Base-by-base conservation (phyloP, 2,797 vertebrate genomes). In the Pangasius krempfi region DNA sequence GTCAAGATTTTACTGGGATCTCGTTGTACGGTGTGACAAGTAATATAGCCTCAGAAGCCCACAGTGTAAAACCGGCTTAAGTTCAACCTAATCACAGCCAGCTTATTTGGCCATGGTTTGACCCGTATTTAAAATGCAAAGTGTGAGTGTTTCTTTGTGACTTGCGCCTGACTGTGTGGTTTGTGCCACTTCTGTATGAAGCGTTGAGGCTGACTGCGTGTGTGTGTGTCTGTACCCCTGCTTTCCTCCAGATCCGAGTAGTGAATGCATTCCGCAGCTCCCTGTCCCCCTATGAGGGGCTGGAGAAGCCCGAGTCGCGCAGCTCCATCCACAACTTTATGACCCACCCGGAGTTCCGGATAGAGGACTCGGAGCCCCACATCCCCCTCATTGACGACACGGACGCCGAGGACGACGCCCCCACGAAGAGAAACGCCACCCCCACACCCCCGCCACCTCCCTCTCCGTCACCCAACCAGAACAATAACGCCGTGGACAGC, bases 261-360 rank as follows among this genome's bases (percentile, higher is more conserved):
- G 99, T 99, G 98, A 99, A 99, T 96, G 99, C 99, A 96, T 99
- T 99, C 99, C 99, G 98, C 97, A 99, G 98, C 97, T 98, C 98
- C 96, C 96, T 99, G 94, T 99, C 98, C 95, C 97, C 99, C 94
- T 99, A 99, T 90, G 98, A 99, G 97, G 98, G 99, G 93, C 95
- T 99, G 94, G 97, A 99, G 96, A 99, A 99, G 94, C 98, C 98
- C 3, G 98, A 99, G 96, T 98, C 98, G 73, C 96, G 98, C 95
- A 95, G 96, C 93, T 99, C 99, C 1, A 99, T 99, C 96, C 99
- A 99, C 96, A 99, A 99, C 95, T 99, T 99, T 96, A 99, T 99
- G 99, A 99, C 97, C 89, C 99, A 99, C 95, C 99, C 99, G 3
- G 99, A 99, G 94, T 99, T 99, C 95, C 97, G 97, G 97, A 99